Base-by-base conservation (phyloP, 2,888 invertebrate species). In the Resseliella maxima region DNA sequence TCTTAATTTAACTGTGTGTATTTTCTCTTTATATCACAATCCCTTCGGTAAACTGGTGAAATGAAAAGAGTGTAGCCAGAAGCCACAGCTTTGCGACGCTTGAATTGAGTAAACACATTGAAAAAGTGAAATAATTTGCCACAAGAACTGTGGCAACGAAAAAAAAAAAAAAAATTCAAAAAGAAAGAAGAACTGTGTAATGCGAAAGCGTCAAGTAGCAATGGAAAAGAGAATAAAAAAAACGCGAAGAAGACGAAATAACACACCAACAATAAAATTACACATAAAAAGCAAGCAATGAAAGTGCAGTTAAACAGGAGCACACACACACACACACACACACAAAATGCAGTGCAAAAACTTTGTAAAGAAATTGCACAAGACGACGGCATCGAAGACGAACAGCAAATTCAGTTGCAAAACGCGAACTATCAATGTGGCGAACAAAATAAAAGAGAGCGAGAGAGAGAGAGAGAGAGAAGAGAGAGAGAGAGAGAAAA, bases 91-190 rank as follows among this genome's bases (percentile, higher is more conserved):
- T 59, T 59, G 59, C 59, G 59, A 8, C 59, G 12, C 59, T 59
- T 27, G 59, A 59, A 59, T 59, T 59, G 59, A 59, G 59, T 59
- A 59, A 59, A 59, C 59, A 59, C 59, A 59, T 59, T 59, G 59
- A 59, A 59, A n/a, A 59, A 24, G 59, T 59, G 59, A 59, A 59
- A 59, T 59, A 59, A 59, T 59, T 59, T 59, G 59, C 59, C 59
- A 59, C 59, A n/a, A n/a, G n/a, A n/a, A n/a, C n/a, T n/a, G n/a
- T n/a, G n/a, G n/a, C n/a, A 50, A 6, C 10, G 18, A 50, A 8
- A 50, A 50, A 41, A 21, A 50, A 50, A 50, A 50, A 41, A 12
- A 41, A 5, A 12, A 41, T 41, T 5, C 5, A 41, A 12, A 41
- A 41, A 41, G 41, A 41, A 12, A 12, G 6, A 50, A 50, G 18